Base-by-base conservation (phyloP, 2,797 vertebrate species). In the Pantherophis alleghaniensis region DNA sequence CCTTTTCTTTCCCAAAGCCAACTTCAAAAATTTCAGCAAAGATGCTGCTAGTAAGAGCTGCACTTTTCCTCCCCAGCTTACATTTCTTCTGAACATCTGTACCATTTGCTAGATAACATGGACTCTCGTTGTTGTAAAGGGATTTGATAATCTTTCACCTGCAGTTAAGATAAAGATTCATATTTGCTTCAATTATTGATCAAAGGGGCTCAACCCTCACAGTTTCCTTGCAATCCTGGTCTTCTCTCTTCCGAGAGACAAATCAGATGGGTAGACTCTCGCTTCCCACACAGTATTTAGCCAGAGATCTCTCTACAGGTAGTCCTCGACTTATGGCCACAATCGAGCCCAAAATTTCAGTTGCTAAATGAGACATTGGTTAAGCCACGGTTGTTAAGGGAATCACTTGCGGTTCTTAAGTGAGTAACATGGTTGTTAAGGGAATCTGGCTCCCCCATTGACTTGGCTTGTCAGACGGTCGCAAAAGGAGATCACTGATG, bases 121-220 rank as follows among this genome's bases (percentile, higher is more conserved):
- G 92, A 53, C 56, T 5, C 2, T 0, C 2, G 0, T 24, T 47
- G 14, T 57, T 22, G 2, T 61, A 86, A 0, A 14, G 87, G 74
- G 69, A 5, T 92, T 95, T 93, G 86, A 90, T 57, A 91, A 91
- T 66, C 0, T 92, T 90, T 63, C 86, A 56, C 88, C 63, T 92
- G 91, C 55, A 57, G 22, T 37, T 91, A 93, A 88, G 87, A 32
- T 61, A 92, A 93, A 87, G 83, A 56, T 91, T 92, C 90, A 59
- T 94, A 94, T 60, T 91, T 60, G 69, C 95, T 96, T 79, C 83
- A 91, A 53, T 87, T 94, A 69, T 28, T 88, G 90, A 53, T 88
- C 88, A n/a, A 59, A 60, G n/a, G n/a, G 90, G 90, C 95, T 92
- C 51, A 91, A 53, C 10, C n/a, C 18, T 94, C 1, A 0, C 20